Percentiles rank a stretch among this genome's conserved stretches.
Evolutionary conservation across 2,113 vertebrate genomes (phyloP).

Genomic region (Phrynosoma blainvillii): DNA sequence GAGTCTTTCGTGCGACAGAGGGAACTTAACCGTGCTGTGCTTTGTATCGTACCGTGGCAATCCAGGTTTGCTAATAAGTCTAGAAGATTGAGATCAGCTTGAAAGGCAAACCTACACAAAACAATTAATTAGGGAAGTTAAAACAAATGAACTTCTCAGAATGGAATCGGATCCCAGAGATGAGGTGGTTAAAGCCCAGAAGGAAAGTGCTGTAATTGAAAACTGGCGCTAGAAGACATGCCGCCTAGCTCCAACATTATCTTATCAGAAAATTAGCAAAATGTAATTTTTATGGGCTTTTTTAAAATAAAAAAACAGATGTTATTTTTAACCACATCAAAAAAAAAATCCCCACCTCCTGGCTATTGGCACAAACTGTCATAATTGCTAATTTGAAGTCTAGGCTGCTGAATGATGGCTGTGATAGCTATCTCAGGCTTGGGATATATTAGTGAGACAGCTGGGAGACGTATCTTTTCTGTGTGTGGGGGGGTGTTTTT

Average conservation of each 20-base stretch:
- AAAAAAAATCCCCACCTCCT: conserved; percentile 82
- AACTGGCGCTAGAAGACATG: conserved; percentile 70
- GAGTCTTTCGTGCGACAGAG: conserved; percentile 69
- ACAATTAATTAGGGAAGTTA: conserved; percentile 84
- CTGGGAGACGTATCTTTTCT: conserved; percentile 73
- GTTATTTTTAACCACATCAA: conserved; percentile 87
- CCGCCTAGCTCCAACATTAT: conserved; percentile 76
- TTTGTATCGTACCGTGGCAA: conserved; percentile 68
- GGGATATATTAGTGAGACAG: conserved; percentile 71
- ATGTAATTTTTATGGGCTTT: conserved; percentile 84
- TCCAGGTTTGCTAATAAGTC: conserved; percentile 74
- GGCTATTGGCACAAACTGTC: conserved; percentile 85
- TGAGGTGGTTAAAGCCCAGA: conserved; percentile 75
- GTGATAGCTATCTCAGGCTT: conserved; percentile 79
- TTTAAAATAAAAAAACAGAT: conserved; percentile 68
- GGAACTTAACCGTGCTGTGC: conserved; percentile 61
- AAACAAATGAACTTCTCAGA: conserved; percentile 79
- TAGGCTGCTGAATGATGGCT: conserved; percentile 75
- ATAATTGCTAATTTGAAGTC: conserved; percentile 86
- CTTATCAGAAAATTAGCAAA: conserved; percentile 89
- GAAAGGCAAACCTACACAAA: conserved; percentile 81
- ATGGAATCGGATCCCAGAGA: conserved; percentile 75
- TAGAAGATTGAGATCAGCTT: conserved; percentile 78
- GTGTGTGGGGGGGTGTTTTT: conserved; percentile 48
- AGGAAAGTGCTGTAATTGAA: conserved; percentile 82